Evolutionary conservation across 2,113 vertebrate species (phyloP), one percentile per base, ranked within the genome.

Genomic region (Condylura cristata): DNA sequence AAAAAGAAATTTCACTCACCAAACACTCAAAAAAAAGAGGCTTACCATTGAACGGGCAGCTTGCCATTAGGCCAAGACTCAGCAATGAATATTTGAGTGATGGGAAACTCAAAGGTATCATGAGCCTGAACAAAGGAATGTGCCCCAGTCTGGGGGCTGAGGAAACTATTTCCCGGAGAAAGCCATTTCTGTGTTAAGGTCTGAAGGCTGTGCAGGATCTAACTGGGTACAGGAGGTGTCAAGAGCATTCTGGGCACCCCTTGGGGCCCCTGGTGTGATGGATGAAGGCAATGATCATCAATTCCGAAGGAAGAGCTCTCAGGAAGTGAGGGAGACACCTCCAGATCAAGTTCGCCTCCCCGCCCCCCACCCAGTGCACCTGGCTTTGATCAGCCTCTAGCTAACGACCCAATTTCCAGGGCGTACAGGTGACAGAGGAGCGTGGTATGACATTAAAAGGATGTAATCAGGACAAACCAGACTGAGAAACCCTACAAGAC

Each of bases 381-480:
- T 60, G 71, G 70, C n/a, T 84, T 63, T 72, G 41, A 92, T 79
- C 4, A 51, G 51, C 13, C 17, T 84, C 71, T 68, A 92, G 46
- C 65, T 74, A 78, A 66, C 32, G 34, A 83, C 41, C 20, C 70
- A 65, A 74, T 66, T 48, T 79, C 70, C 18, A 68, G 48, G 76
- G 60, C 70, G n/a, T 41, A 48, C 30, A 32, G 70, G 76, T 72
- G 70, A 79, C 61, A 86, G 28, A 34, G 66, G 56, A 53, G 58
- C 28, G 39, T 4, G 10, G 48, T 66, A 48, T 30, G 74, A 48
- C 60, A 34, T 92, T 41, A 74, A 41, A 74, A 93, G 70, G 32
- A 86, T 41, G 37, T 18, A 51, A 89, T 89, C 79, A 51, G 72
- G 86, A 53, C 51, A 65, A 89, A 81, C 37, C 92, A 89, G 58